Percentiles rank a stretch among this genome's conserved stretches.
phyloP scores from a whole-genome alignment of 2,113 vertebrate genomes.

The Caranx melampygus region DNA sequence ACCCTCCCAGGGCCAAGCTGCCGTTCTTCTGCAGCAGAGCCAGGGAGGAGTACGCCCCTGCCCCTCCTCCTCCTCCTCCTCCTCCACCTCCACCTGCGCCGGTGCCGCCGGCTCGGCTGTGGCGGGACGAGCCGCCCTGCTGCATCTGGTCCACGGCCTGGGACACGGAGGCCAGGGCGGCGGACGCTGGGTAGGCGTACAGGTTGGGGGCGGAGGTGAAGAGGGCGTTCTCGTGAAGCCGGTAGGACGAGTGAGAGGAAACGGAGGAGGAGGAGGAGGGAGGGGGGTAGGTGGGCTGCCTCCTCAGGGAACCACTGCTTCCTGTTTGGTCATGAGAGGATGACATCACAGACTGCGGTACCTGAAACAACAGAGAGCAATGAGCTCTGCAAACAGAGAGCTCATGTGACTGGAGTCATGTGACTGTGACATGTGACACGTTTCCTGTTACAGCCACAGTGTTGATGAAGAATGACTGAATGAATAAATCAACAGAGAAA shows the following conservation, averaged over 20 bases:
- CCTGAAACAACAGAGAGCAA: conserved; percentile 77
- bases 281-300: conserved; percentile 92
- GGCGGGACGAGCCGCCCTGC: conserved; percentile 88
- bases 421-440: too few relatives aligned
- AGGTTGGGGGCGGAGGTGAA: conserved; percentile 92
- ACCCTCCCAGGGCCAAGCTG: conserved; percentile 80
- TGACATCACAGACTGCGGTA: conserved; percentile 89
- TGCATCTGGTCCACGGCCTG: conserved; percentile 95
- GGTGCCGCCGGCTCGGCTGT: conserved; percentile 77
- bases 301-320: conserved; percentile 86
- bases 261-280: conserved; percentile 80
- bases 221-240: conserved; percentile 91
- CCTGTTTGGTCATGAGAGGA: conserved; percentile 86
- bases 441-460: too few relatives aligned
- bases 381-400: too few relatives aligned
- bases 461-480: too few relatives aligned
- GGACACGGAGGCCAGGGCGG: conserved; percentile 91
- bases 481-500: too few relatives aligned
- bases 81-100: too few relatives aligned
- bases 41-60: conserved; percentile 81
- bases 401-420: too few relatives aligned
- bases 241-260: conserved; percentile 91
- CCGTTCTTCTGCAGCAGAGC: conserved; percentile 93
- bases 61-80: too few relatives aligned
- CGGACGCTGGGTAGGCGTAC: conserved; percentile 93